Base-by-base conservation (phyloP, 2,797 vertebrate species). In the Thripadectes ignobilis region DNA sequence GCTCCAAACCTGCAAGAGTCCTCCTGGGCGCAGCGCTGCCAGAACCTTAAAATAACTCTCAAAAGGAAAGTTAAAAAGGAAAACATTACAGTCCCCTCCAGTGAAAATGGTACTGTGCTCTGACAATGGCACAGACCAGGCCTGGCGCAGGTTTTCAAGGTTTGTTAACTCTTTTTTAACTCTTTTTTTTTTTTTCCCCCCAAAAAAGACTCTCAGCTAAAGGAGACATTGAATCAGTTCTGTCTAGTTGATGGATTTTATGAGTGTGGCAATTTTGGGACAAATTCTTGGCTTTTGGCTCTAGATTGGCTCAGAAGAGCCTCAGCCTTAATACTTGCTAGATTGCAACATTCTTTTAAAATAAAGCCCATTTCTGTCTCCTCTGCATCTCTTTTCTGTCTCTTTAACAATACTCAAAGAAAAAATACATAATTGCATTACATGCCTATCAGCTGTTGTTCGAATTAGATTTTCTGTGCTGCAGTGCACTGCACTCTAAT, bases 1-100 rank as follows among this genome's bases (percentile, higher is more conserved):
- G 69, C 95, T 96, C 92, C 94, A 96, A 92, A 94, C 71, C 95
- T 94, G 52, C 93, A 93, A 96, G 92, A 96, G 80, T 96, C 90
- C 85, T 95, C 81, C 86, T 36, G 88, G 92, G 77, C 51, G 4
- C 95, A 84, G 81, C 38, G 38, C 96, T 96, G 86, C 93, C 94
- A 92, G 67, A 86, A 93, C 77, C 73, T 93, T 95, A 90, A 96
- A 94, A 75, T 96, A 96, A 93, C 90, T 93, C 93, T 94, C 90
- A 78, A 95, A 94, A 93, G 96, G 81, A 82, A 94, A 92, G 81
- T 90, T 96, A 93, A 87, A 95, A 94, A 96, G 93, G 95, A 96
- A 96, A 95, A 76, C 72, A 80, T 96, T 96, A 87, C 89, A 94
- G 71, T 90, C 90, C 95, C 93, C 89, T 97, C 74, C 96, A 95